phyloP scores from a whole-genome alignment of 2,797 vertebrate species.

The Spinus olivaceus region DNA sequence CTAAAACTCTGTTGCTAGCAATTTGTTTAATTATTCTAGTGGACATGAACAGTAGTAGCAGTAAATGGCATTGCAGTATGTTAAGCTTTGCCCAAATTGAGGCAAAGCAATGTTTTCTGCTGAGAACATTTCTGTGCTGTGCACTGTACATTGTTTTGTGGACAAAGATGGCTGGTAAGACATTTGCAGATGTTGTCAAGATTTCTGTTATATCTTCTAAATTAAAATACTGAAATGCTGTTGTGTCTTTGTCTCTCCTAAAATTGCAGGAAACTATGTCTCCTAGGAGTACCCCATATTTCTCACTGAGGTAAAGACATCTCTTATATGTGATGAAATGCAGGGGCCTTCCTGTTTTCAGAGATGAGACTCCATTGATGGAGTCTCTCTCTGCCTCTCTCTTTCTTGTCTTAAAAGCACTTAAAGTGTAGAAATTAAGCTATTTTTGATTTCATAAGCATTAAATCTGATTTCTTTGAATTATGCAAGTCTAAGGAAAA shows the following conservation, averaged over 20 bases:
- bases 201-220: slow-evolving; percentile 21
- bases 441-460: not conserved
- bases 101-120: not conserved
- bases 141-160: not conserved
- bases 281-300: not conserved
- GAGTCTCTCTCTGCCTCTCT: not conserved
- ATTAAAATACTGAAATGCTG: slow-evolving; percentile 42
- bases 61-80: not conserved
- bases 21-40: not conserved
- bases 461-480: not conserved
- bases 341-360: not conserved
- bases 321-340: not conserved
- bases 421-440: not conserved
- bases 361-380: not conserved
- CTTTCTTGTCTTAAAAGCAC: not conserved
- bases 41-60: not conserved
- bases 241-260: not conserved
- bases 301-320: not conserved
- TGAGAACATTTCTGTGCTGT: not conserved
- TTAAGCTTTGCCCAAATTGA: not conserved
- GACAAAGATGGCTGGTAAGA: not conserved
- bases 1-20: not conserved
- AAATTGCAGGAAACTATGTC: not conserved
- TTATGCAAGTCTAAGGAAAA: not conserved
- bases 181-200: slow-evolving; percentile 14